Evolutionary conservation across 2,113 vertebrate species (phyloP).

Genomic region (Silurus meridionalis): DNA sequence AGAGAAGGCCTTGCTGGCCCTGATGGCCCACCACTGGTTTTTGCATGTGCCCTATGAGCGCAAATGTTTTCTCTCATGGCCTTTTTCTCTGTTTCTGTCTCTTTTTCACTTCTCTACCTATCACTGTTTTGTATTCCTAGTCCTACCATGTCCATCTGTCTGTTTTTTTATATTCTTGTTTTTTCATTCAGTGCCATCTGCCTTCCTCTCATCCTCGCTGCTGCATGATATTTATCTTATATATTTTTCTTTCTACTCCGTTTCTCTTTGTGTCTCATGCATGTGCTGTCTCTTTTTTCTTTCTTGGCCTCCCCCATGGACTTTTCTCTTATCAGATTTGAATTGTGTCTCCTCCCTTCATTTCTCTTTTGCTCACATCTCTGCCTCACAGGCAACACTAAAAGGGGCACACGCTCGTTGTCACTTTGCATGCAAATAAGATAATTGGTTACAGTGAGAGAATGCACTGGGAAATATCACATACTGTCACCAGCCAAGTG

Average conservation of each 20-base stretch:
- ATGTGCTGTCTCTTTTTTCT: not conserved
- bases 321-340: slow-evolving; percentile 27
- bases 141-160: not conserved
- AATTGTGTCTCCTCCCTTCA: slow-evolving; percentile 34
- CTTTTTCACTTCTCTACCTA: not conserved
- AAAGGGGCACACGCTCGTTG: slow-evolving; percentile 52
- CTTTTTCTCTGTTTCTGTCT: slow-evolving; percentile 17
- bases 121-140: not conserved
- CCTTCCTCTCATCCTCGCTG: not conserved
- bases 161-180: not conserved
- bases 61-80: slow-evolving; percentile 13
- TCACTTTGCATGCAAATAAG: slow-evolving; percentile 66
- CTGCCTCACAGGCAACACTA: slow-evolving; percentile 14
- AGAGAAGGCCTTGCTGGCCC: too few relatives aligned
- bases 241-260: not conserved
- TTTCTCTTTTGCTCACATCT: slow-evolving; percentile 30
- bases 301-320: slow-evolving; percentile 32
- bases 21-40: not conserved
- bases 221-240: not conserved
- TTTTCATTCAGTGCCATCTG: not conserved
- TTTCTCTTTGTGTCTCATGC: slow-evolving; percentile 32
- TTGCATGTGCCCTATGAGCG: not conserved
- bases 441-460: slow-evolving; percentile 62
- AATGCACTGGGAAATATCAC: slow-evolving; percentile 39
- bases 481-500: slow-evolving; percentile 32